These are phyloP conservation scores for Isoperla grammatica DNA, from an alignment of 2,888 invertebrate genomes.

Conservation along the genomic window DNA sequence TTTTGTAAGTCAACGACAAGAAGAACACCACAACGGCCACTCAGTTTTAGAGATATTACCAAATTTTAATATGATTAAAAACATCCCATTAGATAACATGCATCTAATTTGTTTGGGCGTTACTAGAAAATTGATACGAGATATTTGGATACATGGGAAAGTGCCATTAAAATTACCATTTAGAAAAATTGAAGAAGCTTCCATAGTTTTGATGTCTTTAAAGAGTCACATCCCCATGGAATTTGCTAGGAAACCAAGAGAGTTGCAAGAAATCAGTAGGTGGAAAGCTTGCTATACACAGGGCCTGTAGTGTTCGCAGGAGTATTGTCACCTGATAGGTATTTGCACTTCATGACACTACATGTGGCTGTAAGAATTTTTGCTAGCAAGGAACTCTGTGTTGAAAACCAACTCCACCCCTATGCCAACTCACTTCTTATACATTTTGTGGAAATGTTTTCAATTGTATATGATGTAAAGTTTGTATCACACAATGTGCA, in stretches of 20 bases:
- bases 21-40: slow-evolving; percentile 20
- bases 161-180: slow-evolving; percentile 20
- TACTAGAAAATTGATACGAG: slow-evolving; percentile 17
- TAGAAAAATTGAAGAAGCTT: slow-evolving; percentile 22
- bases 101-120: slow-evolving; percentile 22
- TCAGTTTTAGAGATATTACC: neutral
- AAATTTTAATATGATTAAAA: slow-evolving; percentile 21
- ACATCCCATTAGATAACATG: slow-evolving; percentile 3
- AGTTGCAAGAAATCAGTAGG: slow-evolving; percentile 25
- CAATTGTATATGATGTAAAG: slow-evolving; percentile 31
- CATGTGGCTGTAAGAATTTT: slow-evolving; percentile 32
- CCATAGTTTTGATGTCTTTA: slow-evolving; percentile 23
- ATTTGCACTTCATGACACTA: slow-evolving; percentile 33
- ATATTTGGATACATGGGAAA: slow-evolving; percentile 21
- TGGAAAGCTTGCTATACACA: slow-evolving; percentile 35
- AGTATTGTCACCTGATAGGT: slow-evolving; percentile 27
- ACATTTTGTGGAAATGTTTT: slow-evolving; percentile 31
- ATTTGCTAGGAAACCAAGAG: slow-evolving; percentile 32
- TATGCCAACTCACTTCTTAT: slow-evolving; percentile 32
- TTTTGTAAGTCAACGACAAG: slow-evolving; percentile 27
- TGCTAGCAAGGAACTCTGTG: slow-evolving; percentile 20
- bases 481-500: slow-evolving; percentile 35
- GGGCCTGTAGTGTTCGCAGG: slow-evolving; percentile 33
- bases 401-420: slow-evolving; percentile 15
- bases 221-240: slow-evolving; percentile 32